A percentile compares a stretch with the other conserved stretches of the same genome.
Evolutionary conservation across 2,113 vertebrate species (phyloP).

Genomic region (Trematomus loennbergii): DNA sequence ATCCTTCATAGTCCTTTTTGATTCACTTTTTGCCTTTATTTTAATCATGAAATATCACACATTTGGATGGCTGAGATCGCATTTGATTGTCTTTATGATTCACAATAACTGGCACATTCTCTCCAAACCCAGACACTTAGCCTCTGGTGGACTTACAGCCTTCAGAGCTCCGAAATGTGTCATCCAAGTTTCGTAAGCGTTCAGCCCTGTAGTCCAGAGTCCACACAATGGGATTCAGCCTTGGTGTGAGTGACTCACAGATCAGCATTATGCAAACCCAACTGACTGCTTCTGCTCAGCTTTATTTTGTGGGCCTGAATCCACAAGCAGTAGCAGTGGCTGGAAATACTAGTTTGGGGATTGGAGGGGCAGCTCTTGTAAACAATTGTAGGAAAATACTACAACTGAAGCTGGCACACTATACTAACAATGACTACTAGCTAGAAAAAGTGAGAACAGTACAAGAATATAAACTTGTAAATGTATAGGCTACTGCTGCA

Average conservation of each 20-base stretch:
- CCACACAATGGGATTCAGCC: conserved; percentile 57
- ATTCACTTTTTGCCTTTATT: conserved; percentile 24
- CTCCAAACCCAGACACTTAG: conserved; percentile 52
- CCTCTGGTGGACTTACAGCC: conserved; percentile 44
- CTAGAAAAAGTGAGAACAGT: not conserved
- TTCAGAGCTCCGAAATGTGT: conserved; percentile 52
- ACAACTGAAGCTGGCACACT: not conserved
- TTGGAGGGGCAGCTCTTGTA: not conserved
- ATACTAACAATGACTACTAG: not conserved
- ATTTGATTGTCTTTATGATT: conserved; percentile 52
- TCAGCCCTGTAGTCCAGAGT: conserved; percentile 52
- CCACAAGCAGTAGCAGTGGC: not conserved
- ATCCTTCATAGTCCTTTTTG: not conserved
- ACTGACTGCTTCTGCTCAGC: conserved; percentile 40
- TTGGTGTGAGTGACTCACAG: conserved; percentile 58
- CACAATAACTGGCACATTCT: conserved; percentile 43
- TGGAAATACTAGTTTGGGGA: conserved; percentile 8
- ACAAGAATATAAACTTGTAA: not conserved
- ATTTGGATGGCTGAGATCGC: conserved; percentile 16
- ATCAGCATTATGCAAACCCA: conserved; percentile 27
- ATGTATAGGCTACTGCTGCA: not conserved
- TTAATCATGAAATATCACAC: conserved; percentile 14
- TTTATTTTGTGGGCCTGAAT: conserved; percentile 26
- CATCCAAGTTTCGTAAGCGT: conserved; percentile 36
- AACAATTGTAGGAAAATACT: not conserved